These are phyloP conservation scores for Lophochroa leadbeateri DNA, from an alignment of 2,113 vertebrate species.

Conservation along the genomic window DNA sequence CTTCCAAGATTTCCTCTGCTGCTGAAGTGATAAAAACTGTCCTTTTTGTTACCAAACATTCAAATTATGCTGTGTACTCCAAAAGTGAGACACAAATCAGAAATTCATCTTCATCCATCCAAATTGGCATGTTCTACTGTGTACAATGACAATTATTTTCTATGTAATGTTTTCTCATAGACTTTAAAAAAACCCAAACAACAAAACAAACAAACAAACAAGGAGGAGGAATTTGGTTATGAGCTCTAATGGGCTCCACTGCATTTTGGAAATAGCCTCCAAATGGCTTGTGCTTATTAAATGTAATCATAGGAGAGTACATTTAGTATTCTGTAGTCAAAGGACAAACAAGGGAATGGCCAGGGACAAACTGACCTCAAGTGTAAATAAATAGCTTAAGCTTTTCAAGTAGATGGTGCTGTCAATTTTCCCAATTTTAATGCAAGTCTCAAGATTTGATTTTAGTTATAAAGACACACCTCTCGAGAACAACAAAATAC, in stretches of 20 bases:
- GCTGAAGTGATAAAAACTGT: not conserved
- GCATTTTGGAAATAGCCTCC: not conserved
- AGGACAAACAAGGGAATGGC: not conserved
- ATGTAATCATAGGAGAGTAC: not conserved
- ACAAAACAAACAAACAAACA: not conserved
- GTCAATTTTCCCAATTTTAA: not conserved
- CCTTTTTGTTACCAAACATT: not conserved
- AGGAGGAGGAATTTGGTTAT: fast-evolving
- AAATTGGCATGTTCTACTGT: not conserved
- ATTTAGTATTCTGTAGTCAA: not conserved
- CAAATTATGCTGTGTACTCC: not conserved
- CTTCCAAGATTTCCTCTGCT: not conserved
- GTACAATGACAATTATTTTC: not conserved
- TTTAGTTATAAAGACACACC: not conserved
- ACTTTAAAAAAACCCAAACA: not conserved
- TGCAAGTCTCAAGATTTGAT: not conserved
- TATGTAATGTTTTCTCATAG: not conserved
- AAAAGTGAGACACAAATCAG: not conserved
- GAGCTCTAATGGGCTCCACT: not conserved
- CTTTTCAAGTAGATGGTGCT: not conserved
- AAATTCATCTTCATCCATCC: not conserved
- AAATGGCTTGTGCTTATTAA: not conserved
- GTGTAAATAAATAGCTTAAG: not conserved
- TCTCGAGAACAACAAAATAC: not conserved
- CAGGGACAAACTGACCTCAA: not conserved